phyloP scores from a whole-genome alignment of 2,797 vertebrate genomes.

The Taeniopygia guttata region DNA sequence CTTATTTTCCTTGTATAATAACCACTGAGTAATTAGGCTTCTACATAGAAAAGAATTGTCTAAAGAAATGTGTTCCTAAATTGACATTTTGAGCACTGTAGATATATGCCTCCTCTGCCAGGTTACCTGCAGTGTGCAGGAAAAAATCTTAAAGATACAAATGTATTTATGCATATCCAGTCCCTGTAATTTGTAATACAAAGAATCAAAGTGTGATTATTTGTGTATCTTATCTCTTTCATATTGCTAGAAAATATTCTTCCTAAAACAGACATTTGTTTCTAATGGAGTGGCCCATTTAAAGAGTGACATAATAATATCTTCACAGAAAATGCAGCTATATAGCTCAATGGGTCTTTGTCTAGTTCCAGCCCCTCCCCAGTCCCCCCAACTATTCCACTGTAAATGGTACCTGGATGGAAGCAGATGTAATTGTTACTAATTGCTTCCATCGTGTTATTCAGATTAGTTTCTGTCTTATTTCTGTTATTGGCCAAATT shows the following conservation, averaged over 20 bases:
- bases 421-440: neutral
- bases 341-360: neutral
- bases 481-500: neutral
- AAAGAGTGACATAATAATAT: neutral
- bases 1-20: conserved; percentile 40
- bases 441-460: neutral
- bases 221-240: neutral
- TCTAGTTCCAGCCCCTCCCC: rapidly evolving
- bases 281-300: neutral
- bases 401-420: neutral
- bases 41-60: conserved; percentile 23
- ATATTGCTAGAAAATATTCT: neutral
- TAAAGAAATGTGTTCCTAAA: conserved; percentile 47
- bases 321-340: neutral
- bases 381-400: neutral
- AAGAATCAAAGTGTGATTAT: neutral
- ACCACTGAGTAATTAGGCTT: conserved; percentile 47
- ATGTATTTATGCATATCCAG: neutral
- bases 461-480: neutral
- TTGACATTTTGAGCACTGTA: conserved; percentile 9
- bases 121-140: neutral
- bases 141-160: neutral
- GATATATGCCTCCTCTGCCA: neutral
- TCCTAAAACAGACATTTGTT: neutral
- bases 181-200: neutral